Percentiles rank a stretch among this genome's conserved stretches.
Evolutionary conservation across 2,113 vertebrate genomes (phyloP).

Genomic region (Pterocles gutturalis): DNA sequence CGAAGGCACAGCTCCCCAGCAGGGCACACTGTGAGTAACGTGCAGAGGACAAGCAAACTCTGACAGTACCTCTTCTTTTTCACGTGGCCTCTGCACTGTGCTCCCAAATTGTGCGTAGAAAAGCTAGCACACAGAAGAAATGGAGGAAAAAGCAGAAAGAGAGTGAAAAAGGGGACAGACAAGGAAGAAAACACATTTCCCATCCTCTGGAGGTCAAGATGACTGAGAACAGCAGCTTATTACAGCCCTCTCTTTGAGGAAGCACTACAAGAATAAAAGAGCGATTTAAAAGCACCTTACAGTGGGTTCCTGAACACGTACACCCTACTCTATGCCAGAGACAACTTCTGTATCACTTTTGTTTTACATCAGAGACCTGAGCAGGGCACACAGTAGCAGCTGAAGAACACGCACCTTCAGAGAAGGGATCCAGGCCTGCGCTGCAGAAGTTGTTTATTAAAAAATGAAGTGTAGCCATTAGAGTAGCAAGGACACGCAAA

Average conservation of each 20-base stretch:
- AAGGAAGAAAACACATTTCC: neutral
- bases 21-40: fast-evolving
- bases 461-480: neutral
- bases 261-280: neutral
- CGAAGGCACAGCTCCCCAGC: neutral
- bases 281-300: neutral
- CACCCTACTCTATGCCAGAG: neutral
- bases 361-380: neutral
- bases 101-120: neutral
- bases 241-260: neutral
- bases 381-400: neutral
- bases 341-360: neutral
- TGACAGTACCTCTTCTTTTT: neutral
- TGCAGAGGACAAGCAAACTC: neutral
- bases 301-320: neutral
- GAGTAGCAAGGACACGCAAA: neutral
- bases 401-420: neutral
- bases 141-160: neutral
- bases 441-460: neutral
- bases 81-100: neutral
- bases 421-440: neutral
- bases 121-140: neutral
- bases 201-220: neutral
- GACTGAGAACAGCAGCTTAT: neutral
- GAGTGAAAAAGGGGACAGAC: neutral